These are phyloP conservation scores for Lasioglossum baleicum DNA, from an alignment of 1,140 invertebrate genomes.

Conservation along the genomic window DNA sequence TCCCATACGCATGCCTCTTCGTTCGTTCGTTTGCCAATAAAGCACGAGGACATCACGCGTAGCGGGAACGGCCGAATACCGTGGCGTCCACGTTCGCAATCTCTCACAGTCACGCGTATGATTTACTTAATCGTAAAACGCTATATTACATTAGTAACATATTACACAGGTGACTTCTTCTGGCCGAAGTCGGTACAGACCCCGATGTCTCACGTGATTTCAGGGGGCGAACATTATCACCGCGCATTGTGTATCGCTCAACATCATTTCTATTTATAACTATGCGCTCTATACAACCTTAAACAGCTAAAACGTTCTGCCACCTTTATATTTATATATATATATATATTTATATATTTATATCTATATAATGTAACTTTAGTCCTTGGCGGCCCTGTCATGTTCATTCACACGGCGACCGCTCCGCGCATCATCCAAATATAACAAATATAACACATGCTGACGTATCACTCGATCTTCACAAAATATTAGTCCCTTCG, in stretches of 20 bases:
- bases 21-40: constrained; percentile 10
- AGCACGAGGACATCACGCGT: constrained; percentile 21
- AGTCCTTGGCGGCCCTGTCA: constrained; percentile 21
- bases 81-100: constrained; percentile 3
- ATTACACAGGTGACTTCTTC: constrained; percentile 57
- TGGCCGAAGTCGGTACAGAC: constrained; percentile 25
- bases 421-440: constrained; percentile 15
- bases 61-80: constrained; percentile 16
- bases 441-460: constrained; percentile 45
- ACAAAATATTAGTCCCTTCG: constrained; percentile 1
- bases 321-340: constrained; percentile 37
- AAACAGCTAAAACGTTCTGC: constrained; percentile 65
- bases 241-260: constrained; percentile 36
- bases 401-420: neutral
- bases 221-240: constrained; percentile 29
- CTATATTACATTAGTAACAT: constrained; percentile 75
- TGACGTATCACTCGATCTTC: constrained; percentile 3
- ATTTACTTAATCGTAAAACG: constrained; percentile 65
- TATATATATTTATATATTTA: constrained; percentile 57
- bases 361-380: constrained; percentile 65
- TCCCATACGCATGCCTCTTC: constrained; percentile 14
- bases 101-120: constrained; percentile 54
- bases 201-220: constrained; percentile 34
- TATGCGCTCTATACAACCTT: constrained; percentile 75
- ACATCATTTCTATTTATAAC: constrained; percentile 65